Conservation (phyloP, 2,888 invertebrate species). For the Rhingia campestris region DNA sequence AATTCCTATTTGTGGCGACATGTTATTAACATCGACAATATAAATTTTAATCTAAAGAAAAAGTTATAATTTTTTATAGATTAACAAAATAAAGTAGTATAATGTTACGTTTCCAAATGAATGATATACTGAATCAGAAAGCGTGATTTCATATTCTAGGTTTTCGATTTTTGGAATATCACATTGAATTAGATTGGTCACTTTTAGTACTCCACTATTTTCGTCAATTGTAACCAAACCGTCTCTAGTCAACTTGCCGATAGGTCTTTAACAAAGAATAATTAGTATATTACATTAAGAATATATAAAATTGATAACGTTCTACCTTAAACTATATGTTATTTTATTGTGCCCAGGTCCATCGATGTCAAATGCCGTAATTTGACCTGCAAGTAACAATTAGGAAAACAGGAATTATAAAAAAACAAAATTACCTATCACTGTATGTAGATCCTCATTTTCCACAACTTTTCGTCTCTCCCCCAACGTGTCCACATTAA, state of each 20-base stretch:
- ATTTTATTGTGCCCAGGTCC: slow-evolving; percentile 85
- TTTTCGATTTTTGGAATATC: slow-evolving; percentile 83
- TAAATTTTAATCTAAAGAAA: slow-evolving; percentile 84
- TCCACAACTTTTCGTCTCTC: slow-evolving; percentile 84
- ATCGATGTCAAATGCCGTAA: slow-evolving; percentile 86
- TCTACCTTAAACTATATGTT: slow-evolving; percentile 84
- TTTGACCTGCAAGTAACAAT: slow-evolving; percentile 77
- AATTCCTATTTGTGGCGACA: slow-evolving; percentile 82
- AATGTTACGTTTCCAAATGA: slow-evolving; percentile 82
- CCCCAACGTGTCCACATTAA: slow-evolving; percentile 83
- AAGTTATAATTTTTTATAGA: slow-evolving; percentile 36
- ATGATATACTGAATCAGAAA: slow-evolving; percentile 82
- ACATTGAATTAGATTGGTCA: slow-evolving; percentile 84
- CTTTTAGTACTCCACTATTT: slow-evolving; percentile 84
- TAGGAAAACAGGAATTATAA: too few relatives aligned
- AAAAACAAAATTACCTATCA: slow-evolving; percentile 82
- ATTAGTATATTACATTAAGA: neutral
- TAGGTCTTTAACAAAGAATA: slow-evolving; percentile 54
- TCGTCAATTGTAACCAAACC: slow-evolving; percentile 84
- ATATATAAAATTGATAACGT: neutral
- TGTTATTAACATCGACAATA: slow-evolving; percentile 86
- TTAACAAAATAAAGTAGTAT: slow-evolving; percentile 1
- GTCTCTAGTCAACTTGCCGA: slow-evolving; percentile 79
- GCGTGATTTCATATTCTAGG: slow-evolving; percentile 84
- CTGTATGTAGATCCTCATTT: slow-evolving; percentile 82